Percentiles rank a stretch among this genome's conserved stretches.
These are phyloP conservation scores for Pelodiscus sinensis DNA, from an alignment of 2,113 vertebrate species.

Conservation along the genomic window DNA sequence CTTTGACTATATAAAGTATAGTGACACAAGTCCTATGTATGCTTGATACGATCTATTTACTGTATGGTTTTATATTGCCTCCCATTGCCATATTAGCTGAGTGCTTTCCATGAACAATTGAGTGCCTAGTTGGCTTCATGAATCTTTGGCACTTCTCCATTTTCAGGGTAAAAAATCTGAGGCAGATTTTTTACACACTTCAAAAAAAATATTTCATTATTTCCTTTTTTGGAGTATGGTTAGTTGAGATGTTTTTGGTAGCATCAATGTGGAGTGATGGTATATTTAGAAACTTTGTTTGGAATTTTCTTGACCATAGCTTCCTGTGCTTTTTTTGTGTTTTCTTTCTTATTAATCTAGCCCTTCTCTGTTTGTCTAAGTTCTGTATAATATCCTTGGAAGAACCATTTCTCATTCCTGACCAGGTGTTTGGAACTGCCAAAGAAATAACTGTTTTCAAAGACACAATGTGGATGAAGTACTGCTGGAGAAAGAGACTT, in stretches of 20 bases:
- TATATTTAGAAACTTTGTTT: neutral
- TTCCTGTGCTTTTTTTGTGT: neutral
- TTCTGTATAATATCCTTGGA: neutral
- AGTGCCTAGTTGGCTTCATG: neutral
- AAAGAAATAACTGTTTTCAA: neutral
- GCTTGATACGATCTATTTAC: fast-evolving
- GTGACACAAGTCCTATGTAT: neutral
- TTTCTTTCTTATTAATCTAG: neutral
- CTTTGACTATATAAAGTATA: neutral
- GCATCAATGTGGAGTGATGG: neutral
- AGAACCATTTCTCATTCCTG: neutral
- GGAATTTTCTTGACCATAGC: neutral
- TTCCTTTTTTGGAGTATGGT: neutral
- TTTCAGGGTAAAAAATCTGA: neutral
- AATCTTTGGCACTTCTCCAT: neutral
- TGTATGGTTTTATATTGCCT: neutral
- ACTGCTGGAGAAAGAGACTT: no score
- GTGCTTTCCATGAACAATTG: neutral
- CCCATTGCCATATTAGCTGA: neutral
- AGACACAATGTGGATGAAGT: neutral
- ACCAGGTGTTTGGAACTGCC: neutral
- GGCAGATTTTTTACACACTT: neutral
- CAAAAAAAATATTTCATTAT: neutral
- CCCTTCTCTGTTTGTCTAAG: neutral
- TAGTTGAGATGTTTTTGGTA: neutral